Evolutionary conservation across 2,797 vertebrate species (phyloP), one percentile per base, ranked within the genome.

Genomic region (Phaenicophaeus curvirostris): DNA sequence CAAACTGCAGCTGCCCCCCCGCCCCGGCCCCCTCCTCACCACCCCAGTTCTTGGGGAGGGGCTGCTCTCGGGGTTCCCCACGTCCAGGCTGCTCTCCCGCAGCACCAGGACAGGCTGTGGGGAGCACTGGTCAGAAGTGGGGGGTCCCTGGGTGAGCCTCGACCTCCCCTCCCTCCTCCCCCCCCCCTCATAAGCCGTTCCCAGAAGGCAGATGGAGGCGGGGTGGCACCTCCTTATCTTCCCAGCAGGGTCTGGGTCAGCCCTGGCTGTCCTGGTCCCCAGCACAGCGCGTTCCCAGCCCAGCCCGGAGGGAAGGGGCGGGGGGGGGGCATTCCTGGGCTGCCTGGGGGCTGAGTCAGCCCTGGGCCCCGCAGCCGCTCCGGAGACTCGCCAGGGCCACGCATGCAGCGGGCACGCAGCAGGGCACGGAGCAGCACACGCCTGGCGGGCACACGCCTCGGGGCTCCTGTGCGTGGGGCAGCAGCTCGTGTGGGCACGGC

Each of bases 261-360:
- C 57, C 51, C 74, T 8, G 74, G 74, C 6, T 90, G 75, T 91
- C 93, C 51, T 16, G 67, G 35, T 25, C 76, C 71, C 54, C 81
- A 35, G 93, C 14, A 93, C 74, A 3, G 66, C 61, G 82, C 21
- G 85, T 96, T 95, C 94, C 94, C 93, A 85, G 31, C 73, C 16
- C 53, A n/a, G 51, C n/a, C 41, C 41, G 41, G 31, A 24, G 78
- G 89, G 80, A 90, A 39, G 11, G 11, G 41, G 3, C 53, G 59
- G 57, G 59, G 57, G 69, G 81, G 92, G 85, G 90, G 66, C 93
- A 94, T 95, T 96, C 91, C 69, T 48, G 42, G 73, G 89, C 95
- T 96, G 91, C 93, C 80, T 68, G 69, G 84, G 84, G 87, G 67
- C 90, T 96, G 94, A 95, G 82, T 96, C 95, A 95, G 15, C 62